Base-by-base conservation (phyloP, 2,113 vertebrate species). In the Ageneiosus marmoratus region DNA sequence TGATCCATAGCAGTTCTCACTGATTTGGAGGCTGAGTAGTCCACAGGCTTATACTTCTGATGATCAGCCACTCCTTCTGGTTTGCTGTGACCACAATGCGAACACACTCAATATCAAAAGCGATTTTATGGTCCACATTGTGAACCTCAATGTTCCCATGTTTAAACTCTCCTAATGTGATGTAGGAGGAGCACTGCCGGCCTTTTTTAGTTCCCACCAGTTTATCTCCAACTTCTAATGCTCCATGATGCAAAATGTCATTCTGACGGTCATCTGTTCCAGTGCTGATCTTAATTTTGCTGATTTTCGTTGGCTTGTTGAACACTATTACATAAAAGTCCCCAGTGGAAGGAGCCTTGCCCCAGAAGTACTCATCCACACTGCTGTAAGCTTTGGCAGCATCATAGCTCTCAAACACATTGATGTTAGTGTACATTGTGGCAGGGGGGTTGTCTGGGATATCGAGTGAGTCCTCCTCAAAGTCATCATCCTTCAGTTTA, bases 21-120 rank as follows among this genome's bases (percentile, higher is more conserved):
- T 93, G 92, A 87, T 87, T 93, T 55, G 89, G 72, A 85, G 90
- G 89, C 88, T 97, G 97, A 90, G 93, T 95, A 92, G 96, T 99
- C 98, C 98, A 99, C 88, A 99, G 84, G 9, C 97, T 97, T 90
- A 99, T 97, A 85, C 97, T 99, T 67, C 95, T 95, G 87, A 99
- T 98, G 82, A 99, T 99, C 55, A 99, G 89, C 98, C 98, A 99
- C 87, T 99, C 98, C 87, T 96, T 97, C 92, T 99, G 98, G 87
- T 93, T 95, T 89, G 95, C 96, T 15, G 97, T 98, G 77, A 98
- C 96, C 73, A 97, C 94, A 81, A 99, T 97, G 81, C 97, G 95
- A 80, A 99, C 94, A 84, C 98, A 99, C 84, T 96, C 94, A 86
- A 99, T 95, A 87, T 97, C 95, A 93, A 98, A 99, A 48, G 94